phyloP scores from a whole-genome alignment of 2,888 invertebrate genomes.

The Lycocerus yunnanus region DNA sequence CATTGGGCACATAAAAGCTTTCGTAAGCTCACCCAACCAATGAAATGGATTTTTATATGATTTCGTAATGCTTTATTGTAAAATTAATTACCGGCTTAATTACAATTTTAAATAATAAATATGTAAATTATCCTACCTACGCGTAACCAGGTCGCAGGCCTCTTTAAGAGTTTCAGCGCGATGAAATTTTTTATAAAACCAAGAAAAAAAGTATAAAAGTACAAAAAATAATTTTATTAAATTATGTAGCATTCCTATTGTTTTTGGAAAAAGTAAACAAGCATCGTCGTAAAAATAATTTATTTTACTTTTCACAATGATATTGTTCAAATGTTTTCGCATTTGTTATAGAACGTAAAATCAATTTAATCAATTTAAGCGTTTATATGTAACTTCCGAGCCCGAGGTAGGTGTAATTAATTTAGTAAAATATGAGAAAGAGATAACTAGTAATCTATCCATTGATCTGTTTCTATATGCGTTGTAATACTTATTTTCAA shows the following conservation, averaged over 20 bases:
- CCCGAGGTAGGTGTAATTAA: not conserved
- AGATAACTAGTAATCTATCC: not conserved
- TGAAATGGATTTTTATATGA: constrained; percentile 12
- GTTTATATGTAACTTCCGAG: not conserved
- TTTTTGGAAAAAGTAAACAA: no score
- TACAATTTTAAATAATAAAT: not conserved
- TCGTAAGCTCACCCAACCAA: constrained; percentile 40
- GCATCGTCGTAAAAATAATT: no score
- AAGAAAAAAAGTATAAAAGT: not conserved
- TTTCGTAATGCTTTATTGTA: not conserved
- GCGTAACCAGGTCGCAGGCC: not conserved
- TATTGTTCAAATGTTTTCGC: not conserved
- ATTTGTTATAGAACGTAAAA: not conserved
- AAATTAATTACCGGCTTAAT: not conserved
- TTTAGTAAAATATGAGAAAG: not conserved
- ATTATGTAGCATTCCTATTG: no score
- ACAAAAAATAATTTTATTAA: not conserved
- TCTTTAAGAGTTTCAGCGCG: not conserved
- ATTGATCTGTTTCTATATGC: not conserved
- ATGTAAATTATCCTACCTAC: not conserved
- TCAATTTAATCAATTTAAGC: not conserved
- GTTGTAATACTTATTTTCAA: not conserved
- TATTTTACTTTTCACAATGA: not conserved
- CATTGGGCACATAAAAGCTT: constrained; percentile 42
- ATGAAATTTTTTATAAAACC: not conserved